Conservation (phyloP, 2,113 vertebrate species). For the Micromys minutus region DNA sequence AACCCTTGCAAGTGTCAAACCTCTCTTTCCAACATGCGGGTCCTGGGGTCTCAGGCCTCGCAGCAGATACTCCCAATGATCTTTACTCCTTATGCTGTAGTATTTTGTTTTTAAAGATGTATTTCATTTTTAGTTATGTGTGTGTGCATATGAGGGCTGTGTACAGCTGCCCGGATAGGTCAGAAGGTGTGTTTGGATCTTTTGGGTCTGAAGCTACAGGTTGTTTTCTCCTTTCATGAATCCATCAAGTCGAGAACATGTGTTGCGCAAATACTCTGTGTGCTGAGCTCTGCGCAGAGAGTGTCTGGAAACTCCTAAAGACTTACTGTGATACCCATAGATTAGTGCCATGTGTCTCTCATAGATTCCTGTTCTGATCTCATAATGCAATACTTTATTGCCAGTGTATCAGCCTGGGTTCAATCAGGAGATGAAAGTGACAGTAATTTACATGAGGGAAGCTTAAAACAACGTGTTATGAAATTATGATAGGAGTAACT, state of each 20-base stretch:
- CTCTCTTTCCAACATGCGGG: neutral
- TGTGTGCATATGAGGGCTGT: neutral
- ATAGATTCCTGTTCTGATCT: neutral
- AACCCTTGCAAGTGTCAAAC: accelerated
- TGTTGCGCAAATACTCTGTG: too few relatives aligned
- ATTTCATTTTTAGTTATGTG: neutral
- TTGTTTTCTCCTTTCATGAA: neutral
- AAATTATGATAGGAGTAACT: neutral
- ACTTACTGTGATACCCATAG: neutral
- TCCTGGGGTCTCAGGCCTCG: neutral
- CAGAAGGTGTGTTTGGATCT: neutral
- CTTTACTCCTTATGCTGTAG: neutral
- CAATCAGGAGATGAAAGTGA: constrained; percentile 34
- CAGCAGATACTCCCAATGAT: neutral
- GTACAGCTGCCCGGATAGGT: neutral
- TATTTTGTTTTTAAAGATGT: neutral
- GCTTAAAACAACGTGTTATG: constrained; percentile 15
- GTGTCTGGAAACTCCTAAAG: neutral
- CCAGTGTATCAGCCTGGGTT: neutral
- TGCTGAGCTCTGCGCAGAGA: too few relatives aligned
- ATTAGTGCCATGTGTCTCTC: neutral
- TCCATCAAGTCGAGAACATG: neutral
- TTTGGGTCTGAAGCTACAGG: too few relatives aligned
- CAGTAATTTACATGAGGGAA: neutral
- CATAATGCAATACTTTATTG: neutral